Evolutionary conservation across 2,888 invertebrate species (phyloP).

Genomic region (Neuroscelio doddi): DNA sequence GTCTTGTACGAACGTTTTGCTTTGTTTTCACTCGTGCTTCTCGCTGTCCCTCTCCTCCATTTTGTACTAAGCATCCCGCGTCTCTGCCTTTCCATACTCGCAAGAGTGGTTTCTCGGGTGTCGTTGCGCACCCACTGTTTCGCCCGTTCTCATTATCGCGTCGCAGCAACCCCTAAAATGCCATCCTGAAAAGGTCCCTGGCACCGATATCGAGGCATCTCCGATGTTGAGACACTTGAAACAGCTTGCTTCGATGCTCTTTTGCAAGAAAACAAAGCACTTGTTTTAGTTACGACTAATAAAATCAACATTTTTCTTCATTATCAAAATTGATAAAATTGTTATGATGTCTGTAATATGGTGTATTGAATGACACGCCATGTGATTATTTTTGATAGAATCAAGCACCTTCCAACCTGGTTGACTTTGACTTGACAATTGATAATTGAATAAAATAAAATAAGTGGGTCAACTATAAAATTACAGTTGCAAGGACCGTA

Average conservation of each 20-base stretch:
- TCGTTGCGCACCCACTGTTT: slow-evolving; percentile 66
- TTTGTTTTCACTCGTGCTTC: slow-evolving; percentile 47
- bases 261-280: slow-evolving; percentile 14
- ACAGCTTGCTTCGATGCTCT: slow-evolving; percentile 27
- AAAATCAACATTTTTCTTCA: too few relatives aligned
- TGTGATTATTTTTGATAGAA: too few relatives aligned
- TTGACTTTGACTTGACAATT: too few relatives aligned
- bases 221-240: slow-evolving; percentile 14
- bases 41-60: slow-evolving; percentile 32
- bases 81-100: slow-evolving; percentile 43
- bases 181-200: slow-evolving; percentile 65
- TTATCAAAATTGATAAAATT: too few relatives aligned
- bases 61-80: slow-evolving; percentile 8
- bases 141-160: slow-evolving; percentile 70
- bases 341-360: too few relatives aligned
- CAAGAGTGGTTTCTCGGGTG: slow-evolving; percentile 61
- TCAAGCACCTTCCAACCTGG: too few relatives aligned
- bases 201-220: slow-evolving; percentile 54
- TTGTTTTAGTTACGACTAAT: slow-evolving; percentile 32
- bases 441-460: too few relatives aligned
- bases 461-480: too few relatives aligned
- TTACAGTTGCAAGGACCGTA: too few relatives aligned
- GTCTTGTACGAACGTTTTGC: slow-evolving; percentile 15
- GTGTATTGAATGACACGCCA: too few relatives aligned
- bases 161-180: slow-evolving; percentile 68